These are phyloP conservation scores for Pectinophora gossypiella DNA, from an alignment of 1,140 invertebrate genomes.

Conservation along the genomic window DNA sequence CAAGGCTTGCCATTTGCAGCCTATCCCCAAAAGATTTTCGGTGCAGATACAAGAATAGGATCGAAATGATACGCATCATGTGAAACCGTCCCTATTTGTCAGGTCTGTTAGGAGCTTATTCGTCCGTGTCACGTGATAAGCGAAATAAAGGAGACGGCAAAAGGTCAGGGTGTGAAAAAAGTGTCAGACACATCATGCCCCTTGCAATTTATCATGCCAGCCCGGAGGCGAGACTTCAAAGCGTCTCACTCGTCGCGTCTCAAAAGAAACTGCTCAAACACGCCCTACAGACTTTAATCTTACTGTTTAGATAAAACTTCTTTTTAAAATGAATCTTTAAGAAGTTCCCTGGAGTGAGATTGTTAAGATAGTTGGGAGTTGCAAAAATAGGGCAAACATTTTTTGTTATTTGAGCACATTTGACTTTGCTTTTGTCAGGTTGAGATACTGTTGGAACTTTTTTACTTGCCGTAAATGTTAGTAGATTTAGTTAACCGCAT, in stretches of 20 bases:
- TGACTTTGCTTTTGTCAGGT: too few relatives aligned
- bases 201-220: constrained; percentile 40
- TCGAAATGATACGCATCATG: background rate
- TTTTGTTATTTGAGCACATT: too few relatives aligned
- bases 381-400: background rate
- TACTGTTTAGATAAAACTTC: constrained; percentile 36
- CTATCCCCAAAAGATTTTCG: too few relatives aligned
- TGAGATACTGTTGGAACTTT: too few relatives aligned
- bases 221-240: constrained; percentile 31
- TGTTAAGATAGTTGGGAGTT: too few relatives aligned
- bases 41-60: too few relatives aligned
- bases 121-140: constrained; percentile 38
- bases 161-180: constrained; percentile 31
- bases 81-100: constrained; percentile 29
- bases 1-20: too few relatives aligned
- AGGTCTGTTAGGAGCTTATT: constrained; percentile 36
- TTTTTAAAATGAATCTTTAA: constrained; percentile 17
- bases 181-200: constrained; percentile 36
- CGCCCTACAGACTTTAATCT: constrained; percentile 41
- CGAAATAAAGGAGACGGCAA: constrained; percentile 33
- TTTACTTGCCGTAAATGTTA: too few relatives aligned
- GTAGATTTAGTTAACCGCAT: too few relatives aligned
- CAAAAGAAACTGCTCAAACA: constrained; percentile 29
- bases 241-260: constrained; percentile 17
- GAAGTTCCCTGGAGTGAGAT: background rate